Evolutionary conservation across 2,113 vertebrate genomes (phyloP).

Genomic region (Rhea pennata): DNA sequence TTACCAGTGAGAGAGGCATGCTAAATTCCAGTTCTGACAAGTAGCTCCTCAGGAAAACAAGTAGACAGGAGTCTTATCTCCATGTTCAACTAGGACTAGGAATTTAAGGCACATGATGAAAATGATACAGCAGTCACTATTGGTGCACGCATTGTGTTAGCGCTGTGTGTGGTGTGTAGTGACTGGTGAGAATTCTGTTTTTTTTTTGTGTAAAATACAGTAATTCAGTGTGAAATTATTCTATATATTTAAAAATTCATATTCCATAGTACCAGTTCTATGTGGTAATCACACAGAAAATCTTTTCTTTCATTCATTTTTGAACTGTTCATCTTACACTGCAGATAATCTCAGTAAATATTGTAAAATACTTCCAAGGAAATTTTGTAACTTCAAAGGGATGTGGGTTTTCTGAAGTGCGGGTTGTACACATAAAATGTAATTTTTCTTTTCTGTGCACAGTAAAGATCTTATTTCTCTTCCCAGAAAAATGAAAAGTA

Average conservation of each 20-base stretch:
- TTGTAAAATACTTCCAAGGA: not conserved
- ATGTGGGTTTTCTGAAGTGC: not conserved
- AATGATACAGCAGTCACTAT: not conserved
- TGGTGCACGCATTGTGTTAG: fast-evolving
- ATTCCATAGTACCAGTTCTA: not conserved
- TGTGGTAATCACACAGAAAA: not conserved
- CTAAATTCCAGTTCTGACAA: not conserved
- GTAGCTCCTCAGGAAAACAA: not conserved
- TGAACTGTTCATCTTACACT: not conserved
- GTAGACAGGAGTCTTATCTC: not conserved
- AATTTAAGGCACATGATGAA: not conserved
- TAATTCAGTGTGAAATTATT: not conserved
- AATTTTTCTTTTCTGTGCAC: not conserved
- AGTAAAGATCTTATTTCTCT: not conserved
- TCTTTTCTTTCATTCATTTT: not conserved
- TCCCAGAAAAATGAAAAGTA: too few relatives aligned
- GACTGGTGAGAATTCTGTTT: not conserved
- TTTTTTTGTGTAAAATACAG: not conserved
- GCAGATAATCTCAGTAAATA: not conserved
- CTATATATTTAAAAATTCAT: not conserved
- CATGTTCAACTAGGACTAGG: not conserved
- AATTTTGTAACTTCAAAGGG: not conserved
- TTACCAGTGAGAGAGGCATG: fast-evolving
- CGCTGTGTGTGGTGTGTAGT: not conserved
- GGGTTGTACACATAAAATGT: not conserved